Evolutionary conservation across 1,140 invertebrate species (phyloP), one percentile per base, ranked within the genome.

Genomic region (Drosophila guanche): DNA sequence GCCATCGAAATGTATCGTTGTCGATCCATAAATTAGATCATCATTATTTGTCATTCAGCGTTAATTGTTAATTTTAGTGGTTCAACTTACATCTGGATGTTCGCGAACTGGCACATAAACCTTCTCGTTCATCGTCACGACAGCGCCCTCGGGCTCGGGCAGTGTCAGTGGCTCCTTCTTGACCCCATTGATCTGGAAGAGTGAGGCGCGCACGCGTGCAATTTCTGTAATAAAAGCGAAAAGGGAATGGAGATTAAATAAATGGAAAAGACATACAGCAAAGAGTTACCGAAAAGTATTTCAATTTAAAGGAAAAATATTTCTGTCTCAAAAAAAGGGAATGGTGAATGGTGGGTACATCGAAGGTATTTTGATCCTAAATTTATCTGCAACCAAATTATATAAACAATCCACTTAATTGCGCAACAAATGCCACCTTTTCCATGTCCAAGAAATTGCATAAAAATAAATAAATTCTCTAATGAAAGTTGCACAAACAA

Each of bases 101-200:
- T 99, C 98, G 95, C 99, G 99, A 76, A 99, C 97, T 92, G 99
- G 99, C 90, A 99, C 98, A 93, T 98, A 99, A 85, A 99, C 97
- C 95, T 99, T 99, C 94, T 99, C 99, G 92, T 97, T 97, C 79
- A 98, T 94, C 86, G 97, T 97, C 61, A 97, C 96, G 76, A 97
- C 93, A 79, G 97, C 94, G 43, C 99, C 99, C 70, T 97, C 95
- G 45, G 97, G 94, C 84, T 99, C 98, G 86, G 99, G 99, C 85
- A 99, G 93, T 59, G 96, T 93, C 47, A 99, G 94, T 27, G 98
- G 97, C 91, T 99, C 97, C 91, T 98, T 98, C 92, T 97, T 97
- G 27, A 96, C 96, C 62, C 98, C 97, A 94, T 98, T 98, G 92
- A 99, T 98, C 95, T 99, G 98, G 94, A 99, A 99, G 92, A 99